Percentiles rank a stretch among this genome's conserved stretches.
These are phyloP conservation scores for Leptarthrus brevirostris DNA, from an alignment of 2,888 invertebrate genomes.

Conservation along the genomic window DNA sequence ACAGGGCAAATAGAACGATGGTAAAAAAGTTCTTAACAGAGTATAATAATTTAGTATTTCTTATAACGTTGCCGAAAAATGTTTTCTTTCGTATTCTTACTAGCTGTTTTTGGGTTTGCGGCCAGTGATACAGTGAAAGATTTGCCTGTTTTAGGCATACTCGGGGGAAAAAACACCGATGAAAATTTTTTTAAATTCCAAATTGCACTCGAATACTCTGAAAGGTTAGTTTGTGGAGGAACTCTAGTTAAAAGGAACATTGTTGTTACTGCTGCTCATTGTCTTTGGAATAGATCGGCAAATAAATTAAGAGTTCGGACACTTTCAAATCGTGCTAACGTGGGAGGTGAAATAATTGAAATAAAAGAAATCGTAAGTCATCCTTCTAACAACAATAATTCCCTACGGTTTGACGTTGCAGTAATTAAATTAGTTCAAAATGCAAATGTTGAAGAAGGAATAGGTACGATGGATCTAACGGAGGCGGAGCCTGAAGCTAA, in stretches of 20 bases:
- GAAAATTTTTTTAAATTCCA: background rate
- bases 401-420: background rate
- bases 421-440: background rate
- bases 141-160: background rate
- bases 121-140: background rate
- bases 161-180: background rate
- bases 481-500: background rate
- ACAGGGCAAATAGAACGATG: too few relatives aligned
- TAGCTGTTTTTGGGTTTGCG: background rate
- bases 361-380: background rate
- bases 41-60: too few relatives aligned
- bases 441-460: background rate
- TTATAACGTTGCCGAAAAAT: too few relatives aligned
- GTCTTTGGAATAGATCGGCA: background rate
- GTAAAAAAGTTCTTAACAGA: too few relatives aligned
- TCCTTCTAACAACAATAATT: background rate
- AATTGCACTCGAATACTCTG: background rate
- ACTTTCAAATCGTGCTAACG: background rate
- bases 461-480: background rate
- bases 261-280: background rate
- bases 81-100: too few relatives aligned
- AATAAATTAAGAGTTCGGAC: background rate
- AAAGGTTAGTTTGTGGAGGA: background rate
- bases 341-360: background rate
- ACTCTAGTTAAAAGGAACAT: background rate